These are phyloP conservation scores for Rhizomys pruinosus DNA, from an alignment of 2,113 vertebrate genomes.

Conservation along the genomic window DNA sequence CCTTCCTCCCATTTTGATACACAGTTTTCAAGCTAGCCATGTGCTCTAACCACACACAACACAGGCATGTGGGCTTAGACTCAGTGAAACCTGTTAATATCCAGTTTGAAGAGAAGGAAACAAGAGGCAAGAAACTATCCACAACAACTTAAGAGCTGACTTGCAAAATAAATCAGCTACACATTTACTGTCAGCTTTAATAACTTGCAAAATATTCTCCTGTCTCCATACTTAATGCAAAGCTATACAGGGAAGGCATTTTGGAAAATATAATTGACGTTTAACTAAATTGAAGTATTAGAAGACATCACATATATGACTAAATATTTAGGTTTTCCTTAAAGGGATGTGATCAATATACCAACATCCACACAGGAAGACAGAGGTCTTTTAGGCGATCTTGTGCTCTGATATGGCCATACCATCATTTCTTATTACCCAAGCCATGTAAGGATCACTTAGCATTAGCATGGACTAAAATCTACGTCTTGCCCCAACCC, in stretches of 20 bases:
- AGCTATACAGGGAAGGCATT: too few relatives aligned
- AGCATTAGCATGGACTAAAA: not conserved
- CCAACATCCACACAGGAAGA: not conserved
- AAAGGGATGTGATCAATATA: not conserved
- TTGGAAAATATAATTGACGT: not conserved
- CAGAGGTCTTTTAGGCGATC: fast-evolving
- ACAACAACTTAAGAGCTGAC: not conserved
- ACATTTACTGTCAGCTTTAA: not conserved
- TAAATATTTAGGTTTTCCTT: not conserved
- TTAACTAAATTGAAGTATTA: not conserved
- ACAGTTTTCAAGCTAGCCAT: not conserved
- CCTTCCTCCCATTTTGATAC: not conserved
- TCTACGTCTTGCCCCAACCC: not conserved
- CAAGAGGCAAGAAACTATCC: not conserved
- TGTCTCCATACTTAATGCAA: not conserved
- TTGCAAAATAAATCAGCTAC: not conserved
- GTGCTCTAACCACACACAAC: not conserved
- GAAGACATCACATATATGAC: not conserved
- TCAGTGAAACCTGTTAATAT: not conserved
- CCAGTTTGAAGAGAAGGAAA: not conserved
- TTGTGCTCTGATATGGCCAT: not conserved
- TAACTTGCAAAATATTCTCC: not conserved
- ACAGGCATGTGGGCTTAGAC: not conserved
- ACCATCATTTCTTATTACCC: not conserved
- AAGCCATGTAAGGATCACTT: not conserved